Evolutionary conservation across 2,888 invertebrate species (phyloP).

Genomic region (Ommatoiulus sabulosus): DNA sequence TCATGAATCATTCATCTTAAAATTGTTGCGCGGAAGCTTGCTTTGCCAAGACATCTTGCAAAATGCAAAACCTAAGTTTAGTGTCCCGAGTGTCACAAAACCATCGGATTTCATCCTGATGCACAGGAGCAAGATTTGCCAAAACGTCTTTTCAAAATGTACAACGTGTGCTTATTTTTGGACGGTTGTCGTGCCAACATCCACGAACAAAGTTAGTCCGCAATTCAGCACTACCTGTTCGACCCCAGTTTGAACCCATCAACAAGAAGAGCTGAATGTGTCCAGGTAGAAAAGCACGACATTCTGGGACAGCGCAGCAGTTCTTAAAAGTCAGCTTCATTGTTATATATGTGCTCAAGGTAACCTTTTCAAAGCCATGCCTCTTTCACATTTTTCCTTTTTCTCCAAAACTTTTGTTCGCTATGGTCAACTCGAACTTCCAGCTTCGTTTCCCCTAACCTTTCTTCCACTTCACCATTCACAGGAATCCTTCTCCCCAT

Average conservation of each 20-base stretch:
- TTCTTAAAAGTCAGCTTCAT: conserved; percentile 1
- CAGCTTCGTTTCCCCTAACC: conserved; percentile 22
- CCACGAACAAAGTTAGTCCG: no score
- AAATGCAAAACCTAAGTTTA: no score
- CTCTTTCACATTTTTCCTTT: conserved; percentile 30
- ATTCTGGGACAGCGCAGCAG: not conserved
- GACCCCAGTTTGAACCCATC: conserved; percentile 14
- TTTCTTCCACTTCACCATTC: not conserved
- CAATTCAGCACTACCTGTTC: not conserved
- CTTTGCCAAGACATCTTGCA: no score
- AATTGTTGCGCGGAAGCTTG: no score
- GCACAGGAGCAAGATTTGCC: no score
- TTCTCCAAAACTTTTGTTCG: conserved; percentile 23
- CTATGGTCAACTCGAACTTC: not conserved
- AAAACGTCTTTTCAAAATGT: no score
- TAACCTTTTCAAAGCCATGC: not conserved
- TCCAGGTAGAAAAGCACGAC: not conserved
- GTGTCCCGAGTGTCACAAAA: no score
- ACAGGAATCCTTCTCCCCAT: not conserved
- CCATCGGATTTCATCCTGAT: no score
- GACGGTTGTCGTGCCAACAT: no score
- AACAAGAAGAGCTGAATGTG: not conserved
- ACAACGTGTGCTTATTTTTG: no score
- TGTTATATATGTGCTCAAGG: not conserved
- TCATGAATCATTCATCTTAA: no score